Evolutionary conservation across 2,113 vertebrate species (phyloP).

Genomic region (Pangasianodon gigas): DNA sequence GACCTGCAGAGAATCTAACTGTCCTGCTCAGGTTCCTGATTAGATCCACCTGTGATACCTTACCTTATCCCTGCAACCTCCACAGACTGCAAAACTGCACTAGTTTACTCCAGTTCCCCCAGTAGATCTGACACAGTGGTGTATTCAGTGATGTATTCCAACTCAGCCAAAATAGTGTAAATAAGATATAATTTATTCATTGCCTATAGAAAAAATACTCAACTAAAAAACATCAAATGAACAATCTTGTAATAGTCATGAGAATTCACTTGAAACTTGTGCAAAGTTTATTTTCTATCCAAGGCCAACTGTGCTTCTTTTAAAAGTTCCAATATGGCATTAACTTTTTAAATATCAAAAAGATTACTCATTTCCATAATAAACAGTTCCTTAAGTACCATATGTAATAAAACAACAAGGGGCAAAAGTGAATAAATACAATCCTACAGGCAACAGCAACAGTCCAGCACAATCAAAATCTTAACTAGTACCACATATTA

Average conservation of each 20-base stretch:
- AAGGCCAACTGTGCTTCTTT: slow-evolving; percentile 52
- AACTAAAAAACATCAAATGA: not conserved
- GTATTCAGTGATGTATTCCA: no score
- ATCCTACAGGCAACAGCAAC: not conserved
- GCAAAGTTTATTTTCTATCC: slow-evolving; percentile 43
- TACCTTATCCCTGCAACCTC: not conserved
- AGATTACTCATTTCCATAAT: not conserved
- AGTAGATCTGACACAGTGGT: not conserved
- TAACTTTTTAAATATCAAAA: not conserved
- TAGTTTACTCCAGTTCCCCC: not conserved
- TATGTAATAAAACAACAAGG: slow-evolving; percentile 30
- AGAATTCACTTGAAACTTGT: slow-evolving; percentile 17
- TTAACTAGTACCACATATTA: slow-evolving; percentile 29
- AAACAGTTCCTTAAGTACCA: slow-evolving; percentile 18
- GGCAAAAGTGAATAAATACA: slow-evolving; percentile 22
- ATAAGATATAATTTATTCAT: not conserved
- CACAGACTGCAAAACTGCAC: not conserved
- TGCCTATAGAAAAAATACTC: not conserved
- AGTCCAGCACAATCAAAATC: slow-evolving; percentile 20
- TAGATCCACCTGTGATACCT: not conserved
- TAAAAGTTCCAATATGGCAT: slow-evolving; percentile 49
- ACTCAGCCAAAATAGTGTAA: not conserved
- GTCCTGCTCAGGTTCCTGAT: not conserved
- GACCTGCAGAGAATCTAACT: not conserved
- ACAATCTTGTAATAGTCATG: not conserved